Percentiles rank a stretch among this genome's conserved stretches.
Evolutionary conservation across 2,113 vertebrate genomes (phyloP).

Genomic region (Donacobius atricapilla): DNA sequence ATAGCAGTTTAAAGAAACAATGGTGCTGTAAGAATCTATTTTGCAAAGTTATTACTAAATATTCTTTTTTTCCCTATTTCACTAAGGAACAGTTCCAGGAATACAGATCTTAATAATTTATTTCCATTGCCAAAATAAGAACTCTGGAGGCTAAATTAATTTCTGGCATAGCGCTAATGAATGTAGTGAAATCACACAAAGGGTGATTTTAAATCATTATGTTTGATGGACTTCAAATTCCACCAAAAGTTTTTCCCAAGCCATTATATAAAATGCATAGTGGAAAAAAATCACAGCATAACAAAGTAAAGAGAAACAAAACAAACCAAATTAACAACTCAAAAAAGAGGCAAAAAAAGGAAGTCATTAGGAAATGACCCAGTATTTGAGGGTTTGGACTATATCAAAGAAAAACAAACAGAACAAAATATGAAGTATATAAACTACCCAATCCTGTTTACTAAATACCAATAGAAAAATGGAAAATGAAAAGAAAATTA

Average conservation of each 20-base stretch:
- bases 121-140: conserved; percentile 15
- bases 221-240: background rate
- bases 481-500: background rate
- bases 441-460: background rate
- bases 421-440: background rate
- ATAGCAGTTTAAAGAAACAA: background rate
- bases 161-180: background rate
- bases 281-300: background rate
- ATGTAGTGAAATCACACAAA: background rate
- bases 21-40: background rate
- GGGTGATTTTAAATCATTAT: background rate
- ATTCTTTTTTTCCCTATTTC: background rate
- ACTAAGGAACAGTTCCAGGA: background rate
- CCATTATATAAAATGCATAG: background rate
- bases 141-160: background rate
- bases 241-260: background rate
- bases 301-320: background rate
- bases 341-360: background rate
- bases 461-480: background rate
- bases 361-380: background rate
- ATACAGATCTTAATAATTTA: background rate
- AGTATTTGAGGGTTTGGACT: background rate
- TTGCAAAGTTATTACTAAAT: background rate
- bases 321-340: background rate
- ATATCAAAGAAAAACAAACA: background rate